Percentiles rank a stretch among this genome's conserved stretches.
These are phyloP conservation scores for Tachystola acroxantha DNA, from an alignment of 2,888 invertebrate genomes.

Conservation along the genomic window DNA sequence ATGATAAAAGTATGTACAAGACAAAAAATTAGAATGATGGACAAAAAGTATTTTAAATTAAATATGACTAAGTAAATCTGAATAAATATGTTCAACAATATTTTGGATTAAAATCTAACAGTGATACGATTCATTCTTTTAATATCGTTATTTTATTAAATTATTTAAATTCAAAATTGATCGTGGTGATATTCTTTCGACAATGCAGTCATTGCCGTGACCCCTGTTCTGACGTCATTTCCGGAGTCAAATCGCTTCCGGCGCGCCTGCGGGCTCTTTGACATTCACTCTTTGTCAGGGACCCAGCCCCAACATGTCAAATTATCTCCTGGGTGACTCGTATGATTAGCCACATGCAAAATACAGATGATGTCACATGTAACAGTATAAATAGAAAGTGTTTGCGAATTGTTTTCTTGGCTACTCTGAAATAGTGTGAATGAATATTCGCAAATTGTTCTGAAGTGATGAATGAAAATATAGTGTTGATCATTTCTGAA, in stretches of 20 bases:
- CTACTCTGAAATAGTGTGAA: neutral
- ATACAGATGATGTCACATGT: constrained; percentile 11
- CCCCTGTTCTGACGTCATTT: constrained; percentile 55
- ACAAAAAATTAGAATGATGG: too few species aligned
- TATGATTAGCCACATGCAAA: constrained; percentile 54
- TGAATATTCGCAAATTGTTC: neutral
- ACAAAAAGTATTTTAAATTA: too few species aligned
- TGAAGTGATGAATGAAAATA: neutral
- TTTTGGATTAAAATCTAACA: neutral
- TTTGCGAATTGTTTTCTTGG: neutral
- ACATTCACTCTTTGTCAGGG: constrained; percentile 58
- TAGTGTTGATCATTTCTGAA: too few species aligned
- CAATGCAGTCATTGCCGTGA: neutral
- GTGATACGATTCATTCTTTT: neutral
- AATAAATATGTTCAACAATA: too few species aligned
- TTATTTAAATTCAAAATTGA: too few species aligned
- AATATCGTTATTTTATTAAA: too few species aligned
- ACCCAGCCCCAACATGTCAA: constrained; percentile 42
- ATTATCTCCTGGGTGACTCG: constrained; percentile 54
- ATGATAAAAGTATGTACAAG: too few species aligned
- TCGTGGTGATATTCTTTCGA: too few species aligned
- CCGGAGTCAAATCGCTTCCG: constrained; percentile 71
- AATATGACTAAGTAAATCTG: too few species aligned
- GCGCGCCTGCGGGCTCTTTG: constrained; percentile 60
- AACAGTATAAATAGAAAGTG: neutral